Evolutionary conservation across 2,888 invertebrate genomes (phyloP), one percentile per base, ranked within the genome.

Genomic region (Ormyrus thymus): DNA sequence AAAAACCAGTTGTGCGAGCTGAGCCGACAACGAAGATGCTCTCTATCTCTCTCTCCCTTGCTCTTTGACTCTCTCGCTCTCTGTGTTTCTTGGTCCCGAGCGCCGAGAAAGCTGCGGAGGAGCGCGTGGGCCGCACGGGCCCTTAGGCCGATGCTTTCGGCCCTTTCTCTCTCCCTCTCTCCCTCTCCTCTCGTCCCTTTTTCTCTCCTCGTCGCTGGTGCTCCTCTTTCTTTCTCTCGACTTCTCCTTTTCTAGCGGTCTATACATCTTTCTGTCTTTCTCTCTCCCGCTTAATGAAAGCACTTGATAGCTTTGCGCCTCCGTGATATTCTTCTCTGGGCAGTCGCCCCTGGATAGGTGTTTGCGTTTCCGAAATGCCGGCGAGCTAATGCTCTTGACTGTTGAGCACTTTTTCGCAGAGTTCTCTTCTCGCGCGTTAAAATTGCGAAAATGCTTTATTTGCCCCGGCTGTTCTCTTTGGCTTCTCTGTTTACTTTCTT

Each of bases 1-100:
- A 89, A 90, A 88, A 89, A 89, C 89, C 89, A 89, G 89, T 90
- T 90, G 89, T 88, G 87, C 88, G 87, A 88, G 87, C 85, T 85
- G 85, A 86, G 85, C 82, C 86, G 85, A 87, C 85, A 84, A 83
- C 85, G 85, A 84, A 84, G 84, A 83, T 69, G 62, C 71, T 71
- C 62, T 70, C 71, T 56, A 64, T 65, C 68, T 80, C 72, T 51
- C 50, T 76, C 68, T 66, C 45, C 45, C 71, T 48, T 53, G 51
- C 15, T 3, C 53, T 68, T 55, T 53, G 43, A 50, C 50, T 48
- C 7, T 50, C 59, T 45, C 56, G 68, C 50, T 48, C 58, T 74
- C 78, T 61, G 46, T 46, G 13, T 68, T 68, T 51, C 73, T 69
- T 59, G 56, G 56, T 43, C 66, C 53, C 48, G 15, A 43, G 48